A percentile compares a stretch with the other conserved stretches of the same genome.
phyloP scores from a whole-genome alignment of 2,113 vertebrate genomes.

The Orcinus orca region DNA sequence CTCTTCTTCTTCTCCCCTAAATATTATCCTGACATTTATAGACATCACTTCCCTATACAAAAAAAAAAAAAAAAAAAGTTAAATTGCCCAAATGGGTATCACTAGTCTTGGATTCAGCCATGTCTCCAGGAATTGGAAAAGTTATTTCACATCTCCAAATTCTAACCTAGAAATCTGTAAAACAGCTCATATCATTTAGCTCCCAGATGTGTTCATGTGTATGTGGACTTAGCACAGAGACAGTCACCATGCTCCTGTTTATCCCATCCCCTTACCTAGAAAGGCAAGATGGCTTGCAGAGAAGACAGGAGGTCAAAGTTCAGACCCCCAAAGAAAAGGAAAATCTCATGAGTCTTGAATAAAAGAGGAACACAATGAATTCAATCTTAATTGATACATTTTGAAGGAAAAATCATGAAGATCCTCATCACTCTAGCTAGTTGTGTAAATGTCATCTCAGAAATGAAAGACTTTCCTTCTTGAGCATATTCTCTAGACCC shows the following conservation, averaged over 20 bases:
- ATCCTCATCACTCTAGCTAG: background rate
- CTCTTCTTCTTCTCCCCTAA: background rate
- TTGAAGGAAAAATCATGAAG: background rate
- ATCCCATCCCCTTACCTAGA: background rate
- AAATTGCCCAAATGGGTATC: background rate
- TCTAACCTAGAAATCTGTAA: background rate
- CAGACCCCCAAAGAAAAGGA: background rate
- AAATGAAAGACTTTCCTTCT: background rate
- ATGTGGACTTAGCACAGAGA: background rate
- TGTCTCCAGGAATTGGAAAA: background rate
- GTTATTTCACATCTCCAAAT: background rate
- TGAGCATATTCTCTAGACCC: background rate
- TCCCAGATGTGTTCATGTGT: background rate
- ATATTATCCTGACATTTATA: background rate
- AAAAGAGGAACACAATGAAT: background rate
- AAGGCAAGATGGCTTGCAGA: background rate
- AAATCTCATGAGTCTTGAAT: background rate
- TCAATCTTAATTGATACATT: background rate
- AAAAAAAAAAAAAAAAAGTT: constrained; percentile 9
- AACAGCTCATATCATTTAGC: background rate
- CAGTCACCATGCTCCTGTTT: background rate
- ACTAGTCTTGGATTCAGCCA: background rate
- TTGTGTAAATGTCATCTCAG: background rate
- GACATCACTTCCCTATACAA: background rate
- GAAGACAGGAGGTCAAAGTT: background rate